phyloP scores from a whole-genome alignment of 2,113 vertebrate genomes.

The Salvelinus namaycush region DNA sequence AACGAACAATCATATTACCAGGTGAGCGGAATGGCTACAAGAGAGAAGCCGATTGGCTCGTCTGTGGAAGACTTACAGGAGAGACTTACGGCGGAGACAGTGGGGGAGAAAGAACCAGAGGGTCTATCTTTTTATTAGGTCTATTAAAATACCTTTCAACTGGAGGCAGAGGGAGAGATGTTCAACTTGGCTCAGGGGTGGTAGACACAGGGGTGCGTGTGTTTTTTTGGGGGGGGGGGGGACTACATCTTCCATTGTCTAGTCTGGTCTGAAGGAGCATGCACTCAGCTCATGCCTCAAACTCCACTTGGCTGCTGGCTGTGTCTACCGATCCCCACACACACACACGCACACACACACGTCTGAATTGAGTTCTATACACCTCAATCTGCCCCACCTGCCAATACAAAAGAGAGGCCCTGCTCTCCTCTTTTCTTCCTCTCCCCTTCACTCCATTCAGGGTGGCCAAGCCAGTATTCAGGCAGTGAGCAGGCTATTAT shows the following conservation, averaged over 20 bases:
- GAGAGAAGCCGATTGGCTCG: neutral
- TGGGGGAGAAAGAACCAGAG: neutral
- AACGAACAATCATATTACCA: too few relatives aligned
- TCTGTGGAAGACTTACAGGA: neutral
- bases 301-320: slow-evolving; percentile 32
- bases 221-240: too few relatives aligned
- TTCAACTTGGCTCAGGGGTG: neutral
- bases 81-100: neutral
- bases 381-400: too few relatives aligned
- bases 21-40: neutral
- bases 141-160: slow-evolving; percentile 13
- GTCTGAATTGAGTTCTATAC: too few relatives aligned
- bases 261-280: neutral
- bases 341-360: slow-evolving; percentile 4
- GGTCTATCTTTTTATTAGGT: neutral
- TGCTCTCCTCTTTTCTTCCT: slow-evolving; percentile 9
- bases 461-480: slow-evolving; percentile 41
- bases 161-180: slow-evolving; percentile 1
- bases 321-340: neutral
- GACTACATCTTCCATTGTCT: too few relatives aligned
- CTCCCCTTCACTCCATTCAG: slow-evolving; percentile 15
- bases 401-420: too few relatives aligned
- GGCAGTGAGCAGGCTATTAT: slow-evolving; percentile 51
- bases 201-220: neutral
- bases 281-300: slow-evolving; percentile 23